Conservation (phyloP, 2,797 vertebrate genomes). For the Enteromius afrohamiltoni region DNA sequence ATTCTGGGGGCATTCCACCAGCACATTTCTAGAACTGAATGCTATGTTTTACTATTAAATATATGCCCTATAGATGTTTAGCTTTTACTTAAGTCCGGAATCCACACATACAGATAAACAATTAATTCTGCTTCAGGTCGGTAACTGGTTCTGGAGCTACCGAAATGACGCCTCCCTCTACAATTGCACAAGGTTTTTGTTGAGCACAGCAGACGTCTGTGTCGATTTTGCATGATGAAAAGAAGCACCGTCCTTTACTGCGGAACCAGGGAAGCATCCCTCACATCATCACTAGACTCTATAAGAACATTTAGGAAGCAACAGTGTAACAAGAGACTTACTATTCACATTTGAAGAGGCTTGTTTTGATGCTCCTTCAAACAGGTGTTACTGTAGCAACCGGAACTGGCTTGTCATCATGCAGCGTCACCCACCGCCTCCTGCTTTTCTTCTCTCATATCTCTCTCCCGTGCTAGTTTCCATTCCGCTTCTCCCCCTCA, state of each 20-base stretch:
- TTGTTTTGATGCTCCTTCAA: conserved; percentile 73
- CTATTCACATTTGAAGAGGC: conserved; percentile 55
- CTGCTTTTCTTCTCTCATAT: conserved; percentile 51
- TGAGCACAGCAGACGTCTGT: conserved; percentile 15
- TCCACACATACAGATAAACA: not conserved
- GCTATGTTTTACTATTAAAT: not conserved
- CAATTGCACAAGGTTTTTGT: conserved; percentile 33
- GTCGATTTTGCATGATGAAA: conserved; percentile 55
- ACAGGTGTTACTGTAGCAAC: conserved; percentile 87
- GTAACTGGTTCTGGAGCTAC: conserved; percentile 30
- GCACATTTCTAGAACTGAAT: not conserved
- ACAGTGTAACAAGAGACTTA: conserved; percentile 34
- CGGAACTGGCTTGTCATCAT: conserved; percentile 68
- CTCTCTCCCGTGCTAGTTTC: conserved; percentile 54
- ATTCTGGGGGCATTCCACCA: conserved; percentile 50
- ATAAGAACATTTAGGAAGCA: not conserved
- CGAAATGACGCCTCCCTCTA: conserved; percentile 25
- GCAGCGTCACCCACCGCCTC: conserved; percentile 72
- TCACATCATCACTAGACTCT: not conserved
- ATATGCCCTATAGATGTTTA: conserved; percentile 27
- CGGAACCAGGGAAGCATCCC: conserved; percentile 58
- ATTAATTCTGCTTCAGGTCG: conserved; percentile 41
- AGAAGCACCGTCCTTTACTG: conserved; percentile 34
- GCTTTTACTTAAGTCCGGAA: conserved; percentile 38
- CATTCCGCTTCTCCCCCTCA: not conserved